phyloP scores from a whole-genome alignment of 2,797 vertebrate species.

The Poecile montanus region DNA sequence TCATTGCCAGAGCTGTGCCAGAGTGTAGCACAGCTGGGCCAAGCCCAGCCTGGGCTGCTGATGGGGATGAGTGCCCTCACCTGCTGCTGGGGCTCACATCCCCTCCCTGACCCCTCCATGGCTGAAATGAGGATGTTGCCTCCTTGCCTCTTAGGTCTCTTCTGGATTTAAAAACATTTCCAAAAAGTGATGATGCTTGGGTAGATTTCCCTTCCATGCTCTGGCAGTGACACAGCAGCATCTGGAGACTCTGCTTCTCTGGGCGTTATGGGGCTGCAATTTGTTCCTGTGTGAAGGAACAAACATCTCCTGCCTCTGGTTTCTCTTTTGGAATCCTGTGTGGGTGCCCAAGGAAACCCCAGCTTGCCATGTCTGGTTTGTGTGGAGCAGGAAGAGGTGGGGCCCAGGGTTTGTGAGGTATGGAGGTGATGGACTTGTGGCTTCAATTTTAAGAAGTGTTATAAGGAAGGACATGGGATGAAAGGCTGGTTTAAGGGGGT shows the following conservation, averaged over 20 bases:
- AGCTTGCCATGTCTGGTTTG: background rate
- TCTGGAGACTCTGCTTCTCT: background rate
- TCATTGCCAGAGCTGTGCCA: background rate
- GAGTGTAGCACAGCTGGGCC: background rate
- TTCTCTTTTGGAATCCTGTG: accelerated
- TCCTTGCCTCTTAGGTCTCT: background rate
- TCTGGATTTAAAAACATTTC: background rate
- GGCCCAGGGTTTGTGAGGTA: background rate
- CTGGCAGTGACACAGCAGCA: background rate
- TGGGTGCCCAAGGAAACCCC: background rate
- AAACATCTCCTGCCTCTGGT: accelerated
- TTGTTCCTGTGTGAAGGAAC: background rate
- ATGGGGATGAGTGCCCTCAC: background rate
- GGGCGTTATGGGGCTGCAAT: background rate
- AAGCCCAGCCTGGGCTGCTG: background rate
- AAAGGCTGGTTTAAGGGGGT: background rate
- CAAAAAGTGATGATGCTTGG: accelerated
- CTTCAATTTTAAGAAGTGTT: background rate
- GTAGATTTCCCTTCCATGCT: background rate
- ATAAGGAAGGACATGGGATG: background rate
- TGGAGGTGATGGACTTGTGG: accelerated
- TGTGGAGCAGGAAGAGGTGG: background rate
- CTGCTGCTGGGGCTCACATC: background rate
- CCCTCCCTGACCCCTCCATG: accelerated
- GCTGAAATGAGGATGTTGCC: accelerated